Evolutionary conservation across 2,888 invertebrate genomes (phyloP), one percentile per base, ranked within the genome.

Genomic region (Prosopocoilus inquinatus): DNA sequence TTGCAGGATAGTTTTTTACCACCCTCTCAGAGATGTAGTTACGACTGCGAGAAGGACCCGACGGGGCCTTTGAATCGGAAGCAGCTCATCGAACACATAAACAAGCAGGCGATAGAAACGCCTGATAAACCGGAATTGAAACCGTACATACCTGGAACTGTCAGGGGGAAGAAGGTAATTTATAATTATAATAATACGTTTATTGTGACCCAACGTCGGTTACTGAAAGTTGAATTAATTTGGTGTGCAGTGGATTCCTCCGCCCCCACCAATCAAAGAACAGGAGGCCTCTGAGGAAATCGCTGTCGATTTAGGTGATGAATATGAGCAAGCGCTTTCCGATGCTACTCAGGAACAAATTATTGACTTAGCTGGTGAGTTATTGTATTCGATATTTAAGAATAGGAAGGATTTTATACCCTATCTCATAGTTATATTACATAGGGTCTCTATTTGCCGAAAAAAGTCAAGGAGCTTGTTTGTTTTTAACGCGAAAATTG

Each of bases 31-130:
- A 86, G 99, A 69, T 94, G 92, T 78, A 92, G 93, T 77, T 96
- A 99, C 77, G 95, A 94, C 75, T 99, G 98, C 73, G 89, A 88
- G 66, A 99, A 99, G 80, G 86, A 86, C 70, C 87, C 98, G 12
- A 99, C 99, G 15, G 99, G 99, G 41, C 96, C 97, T 11, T 83
- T 96, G 68, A 91, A 96, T 80, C 86, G 98, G 57, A 95, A 96
- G 80, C 91, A 95, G 76, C 82, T 97, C 50, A 91, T 97, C 72
- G 94, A 96, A 75, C 96, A 94, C 79, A 93, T 97, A 70, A 97
- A 98, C 78, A 96, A 96, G 78, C 94, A 96, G 76, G 98, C 98
- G n/a, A 81, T 95, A 67, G 96, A 96, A 79, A 96, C 98, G 55
- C 96, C 97, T 47, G 99, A 99, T 80, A 86, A 90, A 84, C 97